These are phyloP conservation scores for Drosophila nr. medialis DNA, from an alignment of 2,888 invertebrate species.

Conservation along the genomic window DNA sequence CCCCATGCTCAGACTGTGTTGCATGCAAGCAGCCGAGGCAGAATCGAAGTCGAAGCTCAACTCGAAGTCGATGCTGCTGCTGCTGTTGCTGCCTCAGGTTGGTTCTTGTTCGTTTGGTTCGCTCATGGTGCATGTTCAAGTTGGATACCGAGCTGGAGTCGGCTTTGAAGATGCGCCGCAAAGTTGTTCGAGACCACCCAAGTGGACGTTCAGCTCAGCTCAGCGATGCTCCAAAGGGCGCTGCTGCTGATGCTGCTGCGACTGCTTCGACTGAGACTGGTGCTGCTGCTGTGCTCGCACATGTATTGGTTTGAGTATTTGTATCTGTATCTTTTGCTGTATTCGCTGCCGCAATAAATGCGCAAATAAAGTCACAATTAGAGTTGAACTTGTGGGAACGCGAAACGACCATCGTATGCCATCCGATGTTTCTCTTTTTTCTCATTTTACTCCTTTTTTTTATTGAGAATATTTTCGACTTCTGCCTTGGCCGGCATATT, in stretches of 20 bases:
- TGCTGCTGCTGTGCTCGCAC: not conserved
- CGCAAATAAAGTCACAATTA: constrained; percentile 83
- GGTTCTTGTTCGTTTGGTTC: constrained; percentile 56
- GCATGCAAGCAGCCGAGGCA: constrained; percentile 37
- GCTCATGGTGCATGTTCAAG: constrained; percentile 77
- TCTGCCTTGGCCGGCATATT: constrained; percentile 51
- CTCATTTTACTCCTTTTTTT: not conserved
- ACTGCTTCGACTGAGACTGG: not conserved
- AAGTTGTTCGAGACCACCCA: constrained; percentile 84
- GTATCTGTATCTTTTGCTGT: constrained; percentile 46
- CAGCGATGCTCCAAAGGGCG: constrained; percentile 53
- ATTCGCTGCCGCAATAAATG: constrained; percentile 72
- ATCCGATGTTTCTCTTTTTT: constrained; percentile 26
- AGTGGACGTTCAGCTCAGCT: constrained; percentile 70
- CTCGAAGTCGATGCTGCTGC: constrained; percentile 4
- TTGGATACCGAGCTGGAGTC: constrained; percentile 66
- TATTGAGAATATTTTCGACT: constrained; percentile 61
- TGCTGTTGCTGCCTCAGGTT: constrained; percentile 48
- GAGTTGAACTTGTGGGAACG: constrained; percentile 81
- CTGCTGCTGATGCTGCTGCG: constrained; percentile 32
- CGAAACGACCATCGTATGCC: constrained; percentile 48
- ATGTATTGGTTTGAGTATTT: constrained; percentile 26
- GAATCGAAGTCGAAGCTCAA: constrained; percentile 17
- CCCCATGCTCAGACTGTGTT: constrained; percentile 40
- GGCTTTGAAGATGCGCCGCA: constrained; percentile 83